Percentiles rank a stretch among this genome's conserved stretches.
phyloP scores from a whole-genome alignment of 2,797 vertebrate species.

The Pogoniulus pusillus region DNA sequence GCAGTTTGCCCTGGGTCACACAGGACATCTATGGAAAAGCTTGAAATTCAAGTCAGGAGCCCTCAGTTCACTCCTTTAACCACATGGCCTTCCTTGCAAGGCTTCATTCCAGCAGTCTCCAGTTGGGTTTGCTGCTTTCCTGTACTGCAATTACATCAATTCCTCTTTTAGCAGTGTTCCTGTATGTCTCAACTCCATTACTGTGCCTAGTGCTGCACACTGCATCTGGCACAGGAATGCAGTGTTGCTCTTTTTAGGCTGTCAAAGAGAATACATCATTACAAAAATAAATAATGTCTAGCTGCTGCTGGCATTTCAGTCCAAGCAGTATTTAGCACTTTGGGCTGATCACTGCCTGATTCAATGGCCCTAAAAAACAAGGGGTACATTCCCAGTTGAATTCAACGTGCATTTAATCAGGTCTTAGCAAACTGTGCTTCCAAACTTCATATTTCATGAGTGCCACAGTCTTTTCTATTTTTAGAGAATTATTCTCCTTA shows the following conservation, averaged over 20 bases:
- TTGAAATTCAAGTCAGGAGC: not conserved
- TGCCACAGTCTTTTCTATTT: not conserved
- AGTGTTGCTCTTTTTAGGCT: not conserved
- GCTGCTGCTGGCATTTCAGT: conserved; percentile 41
- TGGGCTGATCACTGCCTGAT: not conserved
- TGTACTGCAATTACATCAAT: not conserved
- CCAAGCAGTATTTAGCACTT: conserved; percentile 25
- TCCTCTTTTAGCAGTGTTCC: not conserved
- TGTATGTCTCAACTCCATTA: not conserved
- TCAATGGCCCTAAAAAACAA: not conserved
- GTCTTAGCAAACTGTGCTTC: conserved; percentile 18
- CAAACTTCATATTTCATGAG: conserved; percentile 1
- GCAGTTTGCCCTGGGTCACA: not conserved
- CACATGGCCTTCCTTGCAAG: not conserved
- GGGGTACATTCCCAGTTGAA: not conserved
- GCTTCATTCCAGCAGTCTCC: not conserved
- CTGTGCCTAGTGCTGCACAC: not conserved
- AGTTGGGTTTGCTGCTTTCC: not conserved
- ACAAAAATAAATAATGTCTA: conserved; percentile 58
- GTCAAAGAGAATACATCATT: conserved; percentile 21
- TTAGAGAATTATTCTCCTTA: conserved; percentile 17
- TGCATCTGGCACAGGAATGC: conserved; percentile 31
- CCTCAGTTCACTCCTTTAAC: not conserved
- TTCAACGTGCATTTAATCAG: conserved; percentile 28
- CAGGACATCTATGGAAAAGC: not conserved